Evolutionary conservation across 2,797 vertebrate species (phyloP).

Genomic region (Columba guinea): DNA sequence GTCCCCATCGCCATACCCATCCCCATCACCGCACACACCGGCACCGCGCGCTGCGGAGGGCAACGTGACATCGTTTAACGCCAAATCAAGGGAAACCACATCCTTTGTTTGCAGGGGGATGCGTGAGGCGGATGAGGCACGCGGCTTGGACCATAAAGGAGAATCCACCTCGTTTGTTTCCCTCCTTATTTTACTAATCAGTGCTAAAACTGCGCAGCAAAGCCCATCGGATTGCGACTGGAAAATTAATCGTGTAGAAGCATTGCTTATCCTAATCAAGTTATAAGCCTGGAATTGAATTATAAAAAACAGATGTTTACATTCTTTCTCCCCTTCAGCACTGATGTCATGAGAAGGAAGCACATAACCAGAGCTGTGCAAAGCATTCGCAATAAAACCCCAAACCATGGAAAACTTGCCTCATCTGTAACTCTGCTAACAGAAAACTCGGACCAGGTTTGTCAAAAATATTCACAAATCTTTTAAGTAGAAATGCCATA

Average conservation of each 20-base stretch:
- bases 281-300: slow-evolving; percentile 73
- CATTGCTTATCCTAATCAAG: slow-evolving; percentile 73
- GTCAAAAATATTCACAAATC: slow-evolving; percentile 2
- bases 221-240: slow-evolving; percentile 56
- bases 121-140: not conserved
- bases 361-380: slow-evolving; percentile 57
- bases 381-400: slow-evolving; percentile 54
- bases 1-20: no score
- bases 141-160: not conserved
- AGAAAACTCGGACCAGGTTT: slow-evolving; percentile 53
- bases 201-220: slow-evolving; percentile 52
- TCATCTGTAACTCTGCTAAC: slow-evolving; percentile 31
- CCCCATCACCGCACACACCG: no score
- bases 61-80: fast-evolving
- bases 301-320: slow-evolving; percentile 82
- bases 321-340: slow-evolving; percentile 73
- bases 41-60: fast-evolving
- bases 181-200: slow-evolving; percentile 16
- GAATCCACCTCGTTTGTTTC: slow-evolving; percentile 29
- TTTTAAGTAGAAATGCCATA: not conserved
- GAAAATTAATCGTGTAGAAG: slow-evolving; percentile 77
- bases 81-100: not conserved
- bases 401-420: slow-evolving; percentile 61
- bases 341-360: slow-evolving; percentile 74
- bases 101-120: not conserved